These are phyloP conservation scores for Drosophila nigricruria DNA, from an alignment of 2,888 invertebrate species.

Conservation along the genomic window DNA sequence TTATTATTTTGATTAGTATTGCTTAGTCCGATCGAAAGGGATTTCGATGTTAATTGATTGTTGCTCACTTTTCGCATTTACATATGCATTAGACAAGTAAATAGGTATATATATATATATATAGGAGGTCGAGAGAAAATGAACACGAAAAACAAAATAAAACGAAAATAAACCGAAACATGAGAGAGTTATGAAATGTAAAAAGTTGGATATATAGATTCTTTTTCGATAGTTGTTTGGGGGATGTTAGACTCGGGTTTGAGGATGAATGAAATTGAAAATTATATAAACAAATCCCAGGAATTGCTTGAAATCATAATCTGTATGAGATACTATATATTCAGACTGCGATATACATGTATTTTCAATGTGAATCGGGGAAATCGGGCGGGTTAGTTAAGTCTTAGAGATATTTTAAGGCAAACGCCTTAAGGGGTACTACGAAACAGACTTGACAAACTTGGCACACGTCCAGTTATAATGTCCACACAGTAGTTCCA, in stretches of 20 bases:
- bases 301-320: neutral
- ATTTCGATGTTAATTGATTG: constrained; percentile 44
- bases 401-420: neutral
- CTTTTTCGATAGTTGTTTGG: constrained; percentile 7
- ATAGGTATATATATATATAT: constrained; percentile 13
- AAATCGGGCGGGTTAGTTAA: neutral
- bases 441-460: constrained; percentile 1
- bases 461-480: constrained; percentile 9
- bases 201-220: constrained; percentile 24
- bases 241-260: constrained; percentile 12
- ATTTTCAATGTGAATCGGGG: constrained; percentile 15
- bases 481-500: constrained; percentile 11
- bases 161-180: constrained; percentile 32
- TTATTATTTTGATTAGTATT: constrained; percentile 43
- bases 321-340: constrained; percentile 26
- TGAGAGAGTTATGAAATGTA: constrained; percentile 33
- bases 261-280: constrained; percentile 20
- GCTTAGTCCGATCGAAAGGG: constrained; percentile 33
- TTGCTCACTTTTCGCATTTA: constrained; percentile 39
- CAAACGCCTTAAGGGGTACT: neutral
- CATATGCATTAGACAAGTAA: constrained; percentile 50
- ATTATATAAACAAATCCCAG: neutral
- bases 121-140: constrained; percentile 49
- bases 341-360: constrained; percentile 24
- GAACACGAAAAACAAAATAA: constrained; percentile 30